Percentiles rank a stretch among this genome's conserved stretches.
Conservation (phyloP, 2,888 invertebrate species). For the Chymomyza caudatula region DNA sequence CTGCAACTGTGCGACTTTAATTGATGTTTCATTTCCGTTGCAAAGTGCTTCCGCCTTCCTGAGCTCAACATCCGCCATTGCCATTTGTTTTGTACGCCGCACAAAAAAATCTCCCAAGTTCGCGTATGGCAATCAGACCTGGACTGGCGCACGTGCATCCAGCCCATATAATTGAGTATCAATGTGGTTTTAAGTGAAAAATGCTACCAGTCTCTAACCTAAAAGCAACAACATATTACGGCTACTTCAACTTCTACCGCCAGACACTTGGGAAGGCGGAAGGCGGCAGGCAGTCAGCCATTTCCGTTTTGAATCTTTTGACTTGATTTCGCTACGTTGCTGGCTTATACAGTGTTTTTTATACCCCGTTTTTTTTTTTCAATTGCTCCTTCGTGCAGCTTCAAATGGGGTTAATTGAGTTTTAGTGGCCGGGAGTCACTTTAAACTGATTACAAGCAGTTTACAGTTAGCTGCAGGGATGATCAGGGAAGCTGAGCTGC, state of each 20-base stretch:
- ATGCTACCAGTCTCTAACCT: conserved; percentile 44
- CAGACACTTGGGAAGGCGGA: background rate
- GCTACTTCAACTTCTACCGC: background rate
- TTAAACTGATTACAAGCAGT: conserved; percentile 66
- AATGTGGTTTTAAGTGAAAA: conserved; percentile 74
- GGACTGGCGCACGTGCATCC: conserved; percentile 7
- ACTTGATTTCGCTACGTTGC: conserved; percentile 53
- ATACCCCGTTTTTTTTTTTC: conserved; percentile 30
- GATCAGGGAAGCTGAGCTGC: background rate
- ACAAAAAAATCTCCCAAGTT: conserved; percentile 15
- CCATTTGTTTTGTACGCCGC: conserved; percentile 48
- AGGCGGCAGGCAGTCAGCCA: conserved; percentile 40
- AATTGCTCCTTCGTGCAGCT: conserved; percentile 49
- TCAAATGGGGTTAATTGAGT: conserved; percentile 74
- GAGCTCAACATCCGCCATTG: conserved; percentile 54
- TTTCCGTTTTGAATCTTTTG: conserved; percentile 65
- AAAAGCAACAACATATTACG: no score
- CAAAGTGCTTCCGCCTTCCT: conserved; percentile 71
- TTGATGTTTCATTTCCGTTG: conserved; percentile 75
- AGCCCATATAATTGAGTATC: conserved; percentile 67
- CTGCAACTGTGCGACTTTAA: conserved; percentile 60
- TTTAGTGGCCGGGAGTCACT: conserved; percentile 70
- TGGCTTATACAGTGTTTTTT: conserved; percentile 1
- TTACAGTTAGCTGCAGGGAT: conserved; percentile 10
- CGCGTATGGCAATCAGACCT: no score